Base-by-base conservation (phyloP, 2,113 vertebrate genomes). In the Tupaia chinensis region DNA sequence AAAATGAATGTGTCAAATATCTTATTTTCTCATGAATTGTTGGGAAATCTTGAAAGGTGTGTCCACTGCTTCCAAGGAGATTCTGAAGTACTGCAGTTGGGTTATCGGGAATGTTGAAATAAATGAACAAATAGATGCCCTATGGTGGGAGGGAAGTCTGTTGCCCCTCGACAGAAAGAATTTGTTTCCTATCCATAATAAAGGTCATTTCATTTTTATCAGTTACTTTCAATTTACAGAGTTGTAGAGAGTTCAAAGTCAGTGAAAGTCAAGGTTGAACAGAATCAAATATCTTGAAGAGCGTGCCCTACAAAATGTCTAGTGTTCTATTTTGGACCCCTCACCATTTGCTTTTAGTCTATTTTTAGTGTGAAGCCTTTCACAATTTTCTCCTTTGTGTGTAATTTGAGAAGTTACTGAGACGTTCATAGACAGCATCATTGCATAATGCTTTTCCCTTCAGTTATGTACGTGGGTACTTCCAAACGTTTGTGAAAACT, bases 21-120 rank as follows among this genome's bases (percentile, higher is more conserved):
- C 79, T 81, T 68, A 53, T 77, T 87, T 90, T 69, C 19, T 92
- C 19, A 66, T 91, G 90, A 84, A 29, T 91, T 93, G 69, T 77
- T 72, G 5, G 84, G 7, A 19, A 93, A 93, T 80, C 0, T 23
- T 58, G 70, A 79, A 84, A 22, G 9, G 69, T 69, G 0, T 34
- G 87, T 53, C 7, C 89, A 74, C 4, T 79, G 2, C 13, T 77
- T 83, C 25, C 94, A 94, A 56, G 60, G 7, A 66, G 9, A 86
- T 87, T 91, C 73, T 9, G 93, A 91, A 94, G 44, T 82, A 91
- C 1, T 3, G 34, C 17, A 82, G 25, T 16, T 19, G 88, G 58
- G 58, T 60, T 60, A 87, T 56, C 12, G 27, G 16, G 25, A 83
- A 80, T 95, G 12, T 66, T 76, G 56, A 58, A 68, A 81, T 63